These are phyloP conservation scores for Nematopogon swammerdamellus DNA, from an alignment of 2,888 invertebrate species.

Conservation along the genomic window DNA sequence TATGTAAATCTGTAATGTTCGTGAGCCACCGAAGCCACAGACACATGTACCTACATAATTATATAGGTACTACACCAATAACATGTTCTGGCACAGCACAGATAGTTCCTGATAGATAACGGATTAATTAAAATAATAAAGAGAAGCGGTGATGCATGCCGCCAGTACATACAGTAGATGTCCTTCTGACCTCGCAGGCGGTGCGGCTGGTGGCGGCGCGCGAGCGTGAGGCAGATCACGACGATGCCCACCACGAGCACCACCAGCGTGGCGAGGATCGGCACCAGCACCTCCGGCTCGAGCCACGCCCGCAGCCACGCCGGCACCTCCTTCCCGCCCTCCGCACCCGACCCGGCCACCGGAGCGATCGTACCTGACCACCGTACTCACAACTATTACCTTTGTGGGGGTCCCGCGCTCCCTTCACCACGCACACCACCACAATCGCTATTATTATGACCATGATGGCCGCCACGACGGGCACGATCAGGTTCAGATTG, in stretches of 20 bases:
- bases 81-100: too few relatives aligned
- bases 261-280: conserved; percentile 84
- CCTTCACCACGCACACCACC: conserved; percentile 88
- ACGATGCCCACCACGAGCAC: conserved; percentile 88
- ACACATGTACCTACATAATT: too few relatives aligned
- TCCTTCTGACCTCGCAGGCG: conserved; percentile 80
- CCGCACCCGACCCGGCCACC: conserved; percentile 60
- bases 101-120: too few relatives aligned
- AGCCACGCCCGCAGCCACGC: conserved; percentile 85
- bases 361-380: conserved; percentile 83
- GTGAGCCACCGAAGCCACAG: too few relatives aligned
- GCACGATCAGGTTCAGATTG: conserved; percentile 91
- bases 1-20: too few relatives aligned
- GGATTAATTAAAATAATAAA: background rate
- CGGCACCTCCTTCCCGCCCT: conserved; percentile 51
- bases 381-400: too few relatives aligned
- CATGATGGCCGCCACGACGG: conserved; percentile 86
- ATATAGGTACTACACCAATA: too few relatives aligned
- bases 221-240: conserved; percentile 86
- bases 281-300: conserved; percentile 87
- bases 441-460: conserved; percentile 92
- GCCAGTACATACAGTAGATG: conserved; percentile 70
- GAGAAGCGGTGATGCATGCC: conserved; percentile 39
- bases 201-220: conserved; percentile 76
- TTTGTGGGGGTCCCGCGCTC: conserved; percentile 81